phyloP scores from a whole-genome alignment of 2,888 invertebrate species.

The Galerucella calmariensis region DNA sequence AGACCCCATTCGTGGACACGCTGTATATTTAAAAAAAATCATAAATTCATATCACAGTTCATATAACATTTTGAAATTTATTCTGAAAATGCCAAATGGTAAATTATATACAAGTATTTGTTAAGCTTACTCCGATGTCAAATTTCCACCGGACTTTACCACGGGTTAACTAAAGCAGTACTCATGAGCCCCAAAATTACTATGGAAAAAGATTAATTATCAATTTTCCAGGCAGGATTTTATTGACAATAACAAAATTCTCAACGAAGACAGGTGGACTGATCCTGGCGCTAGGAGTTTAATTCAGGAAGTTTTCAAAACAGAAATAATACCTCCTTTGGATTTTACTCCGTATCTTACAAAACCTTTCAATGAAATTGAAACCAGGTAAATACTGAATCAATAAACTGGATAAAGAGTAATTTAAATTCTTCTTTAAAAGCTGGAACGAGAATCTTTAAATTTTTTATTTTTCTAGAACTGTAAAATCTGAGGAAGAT shows the following conservation, averaged over 20 bases:
- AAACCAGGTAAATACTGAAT: constrained; percentile 14
- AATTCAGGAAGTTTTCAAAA: constrained; percentile 30
- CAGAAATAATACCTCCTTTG: constrained; percentile 31
- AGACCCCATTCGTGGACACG: too few species aligned
- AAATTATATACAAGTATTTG: too few species aligned
- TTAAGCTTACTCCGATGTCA: too few species aligned
- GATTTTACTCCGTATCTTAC: constrained; percentile 29
- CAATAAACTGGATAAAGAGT: not conserved
- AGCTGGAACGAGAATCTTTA: too few species aligned
- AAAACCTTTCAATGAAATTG: constrained; percentile 13
- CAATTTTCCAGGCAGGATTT: constrained; percentile 30
- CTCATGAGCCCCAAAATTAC: too few species aligned
- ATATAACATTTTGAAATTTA: too few species aligned
- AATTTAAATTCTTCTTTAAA: not conserved
- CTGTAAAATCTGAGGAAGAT: constrained; percentile 31
- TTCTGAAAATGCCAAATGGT: too few species aligned
- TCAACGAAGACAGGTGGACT: constrained; percentile 26
- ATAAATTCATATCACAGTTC: too few species aligned
- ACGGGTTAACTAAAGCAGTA: too few species aligned
- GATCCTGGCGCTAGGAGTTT: constrained; percentile 26
- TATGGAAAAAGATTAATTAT: too few species aligned
- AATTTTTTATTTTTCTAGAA: constrained; percentile 9
- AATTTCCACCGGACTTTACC: too few species aligned
- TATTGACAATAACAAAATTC: constrained; percentile 25
- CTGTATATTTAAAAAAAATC: too few species aligned